phyloP scores from a whole-genome alignment of 2,113 vertebrate species.

The Melozone crissalis region DNA sequence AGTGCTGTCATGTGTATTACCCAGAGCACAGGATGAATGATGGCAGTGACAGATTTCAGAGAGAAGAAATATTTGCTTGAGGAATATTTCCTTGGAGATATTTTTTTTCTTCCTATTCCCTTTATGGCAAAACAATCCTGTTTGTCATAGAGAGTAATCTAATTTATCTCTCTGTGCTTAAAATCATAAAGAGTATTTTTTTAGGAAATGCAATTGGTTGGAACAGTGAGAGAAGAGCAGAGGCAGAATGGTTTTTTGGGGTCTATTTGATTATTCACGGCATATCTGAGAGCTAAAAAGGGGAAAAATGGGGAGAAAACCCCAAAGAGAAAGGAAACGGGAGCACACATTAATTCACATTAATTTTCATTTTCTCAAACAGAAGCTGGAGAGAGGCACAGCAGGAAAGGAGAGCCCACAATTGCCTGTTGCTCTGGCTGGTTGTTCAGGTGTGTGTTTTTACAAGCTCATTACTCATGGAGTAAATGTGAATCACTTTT shows the following conservation, averaged over 20 bases:
- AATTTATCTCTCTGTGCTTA: background rate
- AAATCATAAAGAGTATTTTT: background rate
- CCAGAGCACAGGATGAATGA: background rate
- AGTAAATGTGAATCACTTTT: background rate
- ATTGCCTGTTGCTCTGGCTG: background rate
- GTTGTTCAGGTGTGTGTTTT: background rate
- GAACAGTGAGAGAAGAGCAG: background rate
- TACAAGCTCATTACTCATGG: background rate
- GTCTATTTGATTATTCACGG: background rate
- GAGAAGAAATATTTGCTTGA: background rate
- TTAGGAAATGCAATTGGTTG: background rate
- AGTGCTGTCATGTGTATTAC: background rate
- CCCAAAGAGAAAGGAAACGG: background rate
- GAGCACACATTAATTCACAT: fast-evolving
- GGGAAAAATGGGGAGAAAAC: background rate
- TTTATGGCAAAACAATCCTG: background rate
- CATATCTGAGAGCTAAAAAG: background rate
- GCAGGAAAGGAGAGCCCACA: background rate
- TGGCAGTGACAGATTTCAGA: background rate
- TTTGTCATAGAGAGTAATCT: background rate
- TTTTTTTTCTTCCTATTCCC: background rate
- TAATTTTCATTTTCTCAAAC: background rate
- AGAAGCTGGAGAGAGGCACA: background rate
- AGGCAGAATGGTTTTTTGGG: background rate
- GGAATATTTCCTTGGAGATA: background rate